Evolutionary conservation across 1,140 invertebrate species (phyloP), one percentile per base, ranked within the genome.

Genomic region (Amyelois transitella): DNA sequence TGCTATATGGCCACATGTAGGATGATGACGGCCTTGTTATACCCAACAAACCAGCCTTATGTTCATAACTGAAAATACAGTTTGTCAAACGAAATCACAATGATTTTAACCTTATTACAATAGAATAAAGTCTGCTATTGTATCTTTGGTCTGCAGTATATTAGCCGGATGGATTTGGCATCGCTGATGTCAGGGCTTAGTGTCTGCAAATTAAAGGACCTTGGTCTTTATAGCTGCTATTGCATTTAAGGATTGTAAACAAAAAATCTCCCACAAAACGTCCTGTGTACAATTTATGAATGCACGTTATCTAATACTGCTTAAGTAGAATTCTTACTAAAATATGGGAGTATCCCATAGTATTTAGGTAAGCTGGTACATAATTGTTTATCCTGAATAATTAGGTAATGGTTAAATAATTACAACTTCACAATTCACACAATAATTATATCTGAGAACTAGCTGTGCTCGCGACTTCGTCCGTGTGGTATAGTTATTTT

Each of bases 1-100:
- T 70, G 60, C 68, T 62, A 65, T 77, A 73, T 77, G 73, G 78
- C 54, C 56, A 47, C 51, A 65, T 63, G 79, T 91, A 92, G 77
- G 77, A 72, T 72, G 79, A 51, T 24, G 77, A 53, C 55, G 66
- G 58, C 79, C 77, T 82, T 82, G 78, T 55, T 25, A 18, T n/a
- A 32, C 45, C 43, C 48, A 64, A 64, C 55, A 53, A 32, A 48
- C 45, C 45, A 21, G 19, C 19, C 18, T 19, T 21, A 48, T 20
- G 20, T 19, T 45, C 43, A 18, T 19, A 12, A n/a, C 12, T 4
- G 4, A 0, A 48, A 5, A 1, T 21, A 17, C 45, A 3, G 12
- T n/a, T 21, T 21, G 18, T 4, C 3, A 22, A 48, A 21, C 19
- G 0, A 6, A 6, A 21, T 21, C 2, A 21, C 6, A 21, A 7